Evolutionary conservation across 2,797 vertebrate species (phyloP).

Genomic region (Spinibarbus caldwelli): DNA sequence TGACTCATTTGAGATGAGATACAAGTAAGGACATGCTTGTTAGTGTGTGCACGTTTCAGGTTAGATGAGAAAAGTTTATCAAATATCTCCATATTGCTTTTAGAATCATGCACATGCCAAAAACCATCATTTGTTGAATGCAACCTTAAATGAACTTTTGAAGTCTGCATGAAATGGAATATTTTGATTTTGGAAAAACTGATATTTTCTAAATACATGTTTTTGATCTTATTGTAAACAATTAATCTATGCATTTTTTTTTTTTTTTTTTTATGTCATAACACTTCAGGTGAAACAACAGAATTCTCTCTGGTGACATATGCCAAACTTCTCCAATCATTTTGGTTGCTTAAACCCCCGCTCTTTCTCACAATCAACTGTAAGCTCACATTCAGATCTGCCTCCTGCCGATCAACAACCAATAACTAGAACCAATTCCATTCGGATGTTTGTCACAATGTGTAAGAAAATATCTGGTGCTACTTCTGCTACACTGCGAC

Average conservation of each 20-base stretch:
- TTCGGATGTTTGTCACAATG: too few species aligned
- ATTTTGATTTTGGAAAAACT: neutral
- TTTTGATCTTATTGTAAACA: neutral
- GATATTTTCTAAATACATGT: neutral
- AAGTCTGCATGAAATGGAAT: neutral
- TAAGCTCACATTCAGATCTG: neutral
- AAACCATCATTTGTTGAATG: neutral
- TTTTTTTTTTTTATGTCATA: neutral
- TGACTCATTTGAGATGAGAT: conserved; percentile 38
- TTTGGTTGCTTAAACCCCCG: neutral
- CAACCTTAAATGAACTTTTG: neutral
- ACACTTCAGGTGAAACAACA: neutral
- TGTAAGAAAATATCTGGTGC: neutral
- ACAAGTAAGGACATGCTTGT: conserved; percentile 21
- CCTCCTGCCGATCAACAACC: neutral
- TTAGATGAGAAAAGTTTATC: neutral
- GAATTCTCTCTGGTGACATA: neutral
- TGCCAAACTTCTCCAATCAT: neutral
- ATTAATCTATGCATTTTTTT: neutral
- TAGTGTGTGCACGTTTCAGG: neutral
- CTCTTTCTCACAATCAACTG: neutral
- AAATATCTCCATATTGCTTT: neutral
- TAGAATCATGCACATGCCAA: neutral
- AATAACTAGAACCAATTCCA: neutral
- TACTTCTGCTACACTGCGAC: neutral